These are phyloP conservation scores for Rhizomys pruinosus DNA, from an alignment of 2,113 vertebrate genomes.

Conservation along the genomic window DNA sequence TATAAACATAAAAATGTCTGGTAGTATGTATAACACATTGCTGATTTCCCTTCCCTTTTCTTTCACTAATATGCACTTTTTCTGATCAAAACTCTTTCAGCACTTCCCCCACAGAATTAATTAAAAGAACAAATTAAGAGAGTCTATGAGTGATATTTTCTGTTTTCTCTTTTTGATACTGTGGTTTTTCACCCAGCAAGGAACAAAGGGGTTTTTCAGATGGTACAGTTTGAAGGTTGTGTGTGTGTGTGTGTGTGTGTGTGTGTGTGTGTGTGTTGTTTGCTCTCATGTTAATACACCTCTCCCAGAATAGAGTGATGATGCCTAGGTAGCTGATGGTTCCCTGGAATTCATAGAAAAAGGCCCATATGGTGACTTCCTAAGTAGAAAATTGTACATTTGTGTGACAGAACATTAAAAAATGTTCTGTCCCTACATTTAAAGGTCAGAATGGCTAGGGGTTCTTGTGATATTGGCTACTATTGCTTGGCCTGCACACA, in stretches of 20 bases:
- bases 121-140: constrained; percentile 49
- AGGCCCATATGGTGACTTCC: constrained; percentile 34
- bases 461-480: background rate
- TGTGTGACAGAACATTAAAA: background rate
- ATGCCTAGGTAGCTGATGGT: background rate
- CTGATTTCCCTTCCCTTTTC: constrained; percentile 43
- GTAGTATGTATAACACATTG: background rate
- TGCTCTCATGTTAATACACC: background rate
- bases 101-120: constrained; percentile 49
- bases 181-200: constrained; percentile 44
- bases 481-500: background rate
- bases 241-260: background rate
- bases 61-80: constrained; percentile 9
- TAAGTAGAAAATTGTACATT: constrained; percentile 28
- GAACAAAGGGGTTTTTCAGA: background rate
- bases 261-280: background rate
- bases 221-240: background rate
- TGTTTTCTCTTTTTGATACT: constrained; percentile 53
- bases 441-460: background rate
- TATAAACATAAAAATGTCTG: background rate
- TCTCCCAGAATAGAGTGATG: constrained; percentile 14
- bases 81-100: constrained; percentile 47
- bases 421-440: background rate
- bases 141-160: constrained; percentile 14
- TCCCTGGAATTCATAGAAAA: constrained; percentile 33